Conservation (phyloP, 2,888 invertebrate species). For the Dryocosmus kuriphilus region DNA sequence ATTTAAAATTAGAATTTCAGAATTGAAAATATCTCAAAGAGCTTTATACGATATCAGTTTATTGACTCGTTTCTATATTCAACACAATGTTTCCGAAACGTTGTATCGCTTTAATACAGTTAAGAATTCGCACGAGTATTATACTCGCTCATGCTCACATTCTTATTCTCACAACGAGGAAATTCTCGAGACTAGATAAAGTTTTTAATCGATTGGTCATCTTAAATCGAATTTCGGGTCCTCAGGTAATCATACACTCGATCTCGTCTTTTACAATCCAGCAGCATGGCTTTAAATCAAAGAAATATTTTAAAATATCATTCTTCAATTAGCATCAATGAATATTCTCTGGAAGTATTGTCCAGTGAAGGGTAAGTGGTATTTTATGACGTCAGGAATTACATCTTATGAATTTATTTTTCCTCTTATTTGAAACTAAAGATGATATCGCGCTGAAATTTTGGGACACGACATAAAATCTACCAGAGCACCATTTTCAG, state of each 20-base stretch:
- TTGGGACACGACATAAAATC: too few species aligned
- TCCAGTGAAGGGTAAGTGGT: too few species aligned
- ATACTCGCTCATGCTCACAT: slow-evolving; percentile 40
- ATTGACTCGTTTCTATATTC: slow-evolving; percentile 73
- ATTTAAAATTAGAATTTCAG: slow-evolving; percentile 27
- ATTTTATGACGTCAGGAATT: too few species aligned
- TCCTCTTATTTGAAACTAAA: too few species aligned
- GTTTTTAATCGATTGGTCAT: slow-evolving; percentile 38
- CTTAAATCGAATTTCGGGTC: slow-evolving; percentile 31
- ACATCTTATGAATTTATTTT: too few species aligned
- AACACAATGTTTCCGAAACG: slow-evolving; percentile 71
- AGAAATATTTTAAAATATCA: too few species aligned
- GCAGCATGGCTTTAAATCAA: slow-evolving; percentile 23
- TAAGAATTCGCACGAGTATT: slow-evolving; percentile 49
- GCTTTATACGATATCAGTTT: slow-evolving; percentile 72
- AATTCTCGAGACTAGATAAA: slow-evolving; percentile 28
- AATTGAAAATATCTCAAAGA: slow-evolving; percentile 29
- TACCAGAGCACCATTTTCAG: too few species aligned
- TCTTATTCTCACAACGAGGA: slow-evolving; percentile 16
- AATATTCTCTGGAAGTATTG: too few species aligned
- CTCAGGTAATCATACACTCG: slow-evolving; percentile 3
- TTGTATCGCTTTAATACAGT: slow-evolving; percentile 65
- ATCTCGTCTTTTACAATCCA: background rate
- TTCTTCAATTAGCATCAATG: too few species aligned
- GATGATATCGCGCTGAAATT: too few species aligned